phyloP scores from a whole-genome alignment of 2,113 vertebrate genomes.

The Gobius niger region DNA sequence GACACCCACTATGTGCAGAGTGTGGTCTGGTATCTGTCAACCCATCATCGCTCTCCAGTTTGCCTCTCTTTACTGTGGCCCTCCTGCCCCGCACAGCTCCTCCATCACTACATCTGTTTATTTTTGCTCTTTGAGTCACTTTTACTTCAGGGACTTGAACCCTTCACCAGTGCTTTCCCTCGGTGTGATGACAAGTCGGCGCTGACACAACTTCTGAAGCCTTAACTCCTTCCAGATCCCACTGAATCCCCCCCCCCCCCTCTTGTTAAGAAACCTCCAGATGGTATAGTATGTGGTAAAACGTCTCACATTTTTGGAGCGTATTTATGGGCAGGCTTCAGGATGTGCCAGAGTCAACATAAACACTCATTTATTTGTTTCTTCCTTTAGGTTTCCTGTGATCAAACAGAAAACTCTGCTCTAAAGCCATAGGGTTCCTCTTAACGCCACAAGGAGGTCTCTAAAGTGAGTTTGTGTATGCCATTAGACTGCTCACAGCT shows the following conservation, averaged over 20 bases:
- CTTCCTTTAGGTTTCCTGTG: constrained; percentile 31
- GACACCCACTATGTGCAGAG: constrained; percentile 34
- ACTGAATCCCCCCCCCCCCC: constrained; percentile 14
- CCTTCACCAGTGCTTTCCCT: background rate
- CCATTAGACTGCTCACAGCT: constrained; percentile 16
- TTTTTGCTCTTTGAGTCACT: constrained; percentile 21
- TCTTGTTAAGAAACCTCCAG: constrained; percentile 54
- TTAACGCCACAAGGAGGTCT: constrained; percentile 25
- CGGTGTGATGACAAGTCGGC: constrained; percentile 21
- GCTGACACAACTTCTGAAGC: constrained; percentile 30
- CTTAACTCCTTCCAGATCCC: constrained; percentile 42
- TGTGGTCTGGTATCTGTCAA: constrained; percentile 44
- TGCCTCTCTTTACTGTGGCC: constrained; percentile 18
- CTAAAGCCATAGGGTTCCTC: constrained; percentile 37
- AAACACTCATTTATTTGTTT: constrained; percentile 59
- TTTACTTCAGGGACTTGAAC: constrained; percentile 1
- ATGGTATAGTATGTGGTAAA: constrained; percentile 50
- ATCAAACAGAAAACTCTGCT: constrained; percentile 22
- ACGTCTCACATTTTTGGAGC: background rate
- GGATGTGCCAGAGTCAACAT: constrained; percentile 47
- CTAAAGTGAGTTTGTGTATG: constrained; percentile 27
- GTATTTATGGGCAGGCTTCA: constrained; percentile 26
- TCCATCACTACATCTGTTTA: constrained; percentile 25
- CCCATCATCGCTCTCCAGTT: constrained; percentile 13
- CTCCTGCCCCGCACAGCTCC: background rate